Conservation (phyloP, 2,888 invertebrate genomes). For the Seira ritae region DNA sequence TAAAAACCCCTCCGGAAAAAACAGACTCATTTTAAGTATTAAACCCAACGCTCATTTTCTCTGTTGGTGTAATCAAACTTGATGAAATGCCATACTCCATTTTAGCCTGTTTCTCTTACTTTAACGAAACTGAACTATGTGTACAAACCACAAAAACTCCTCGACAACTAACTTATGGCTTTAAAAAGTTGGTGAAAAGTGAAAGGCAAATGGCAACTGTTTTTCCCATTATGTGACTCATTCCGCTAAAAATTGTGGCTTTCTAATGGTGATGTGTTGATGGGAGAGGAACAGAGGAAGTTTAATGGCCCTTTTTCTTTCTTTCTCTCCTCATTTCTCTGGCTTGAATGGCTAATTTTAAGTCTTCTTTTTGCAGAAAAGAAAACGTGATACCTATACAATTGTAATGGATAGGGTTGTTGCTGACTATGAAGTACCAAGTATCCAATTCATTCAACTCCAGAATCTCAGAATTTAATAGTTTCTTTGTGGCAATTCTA, state of each 20-base stretch:
- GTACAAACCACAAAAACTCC: background rate
- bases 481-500: too few species aligned
- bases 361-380: background rate
- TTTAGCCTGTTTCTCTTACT: too few species aligned
- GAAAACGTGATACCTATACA: conserved; percentile 10
- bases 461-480: too few species aligned
- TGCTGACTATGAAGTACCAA: too few species aligned
- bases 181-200: conserved; percentile 18
- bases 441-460: too few species aligned
- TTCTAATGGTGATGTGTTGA: conserved; percentile 35
- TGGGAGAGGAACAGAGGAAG: conserved; percentile 28
- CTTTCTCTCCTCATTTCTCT: conserved; percentile 5
- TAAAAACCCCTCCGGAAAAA: conserved; percentile 37
- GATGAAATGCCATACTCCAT: conserved; percentile 23
- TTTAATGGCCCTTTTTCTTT: conserved; percentile 22
- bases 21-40: conserved; percentile 33
- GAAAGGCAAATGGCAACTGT: conserved; percentile 38
- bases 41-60: conserved; percentile 25
- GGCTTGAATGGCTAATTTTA: background rate
- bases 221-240: conserved; percentile 32
- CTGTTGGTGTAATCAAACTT: conserved; percentile 17
- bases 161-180: background rate
- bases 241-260: conserved; percentile 41
- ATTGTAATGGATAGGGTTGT: too few species aligned
- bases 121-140: background rate